A percentile compares a stretch with the other conserved stretches of the same genome.
These are phyloP conservation scores for Mormyrops boulengeri DNA, from an alignment of 2,797 vertebrate species.

Conservation along the genomic window DNA sequence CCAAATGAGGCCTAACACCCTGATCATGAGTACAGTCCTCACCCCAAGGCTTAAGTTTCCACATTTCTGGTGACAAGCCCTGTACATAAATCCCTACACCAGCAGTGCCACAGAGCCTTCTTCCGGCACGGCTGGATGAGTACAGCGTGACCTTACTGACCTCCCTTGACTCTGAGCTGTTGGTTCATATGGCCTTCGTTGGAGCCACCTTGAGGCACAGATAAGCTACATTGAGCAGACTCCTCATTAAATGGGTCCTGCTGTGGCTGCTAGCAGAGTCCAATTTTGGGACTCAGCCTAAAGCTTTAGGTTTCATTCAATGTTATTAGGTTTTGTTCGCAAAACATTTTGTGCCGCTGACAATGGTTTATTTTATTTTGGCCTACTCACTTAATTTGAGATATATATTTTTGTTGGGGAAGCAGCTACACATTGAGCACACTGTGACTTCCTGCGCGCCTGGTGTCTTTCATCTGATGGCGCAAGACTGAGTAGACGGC, in stretches of 20 bases:
- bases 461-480: conserved; percentile 34
- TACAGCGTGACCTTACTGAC: background rate
- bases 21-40: background rate
- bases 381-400: conserved; percentile 43
- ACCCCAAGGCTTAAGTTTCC: background rate
- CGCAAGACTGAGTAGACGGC: conserved; percentile 14
- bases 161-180: background rate
- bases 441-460: conserved; percentile 26
- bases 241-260: background rate
- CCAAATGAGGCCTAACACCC: background rate
- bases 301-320: background rate
- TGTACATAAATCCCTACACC: background rate
- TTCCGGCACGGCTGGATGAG: background rate
- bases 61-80: background rate
- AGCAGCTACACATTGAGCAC: background rate
- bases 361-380: conserved; percentile 39
- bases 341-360: conserved; percentile 25
- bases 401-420: conserved; percentile 34
- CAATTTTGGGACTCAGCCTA: background rate
- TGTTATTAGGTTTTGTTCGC: background rate
- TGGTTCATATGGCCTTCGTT: background rate
- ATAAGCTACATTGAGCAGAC: background rate
- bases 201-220: background rate
- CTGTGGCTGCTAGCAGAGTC: background rate
- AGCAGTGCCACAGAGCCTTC: background rate